Conservation (phyloP, 1,140 invertebrate species). For the Achatina immaculata region DNA sequence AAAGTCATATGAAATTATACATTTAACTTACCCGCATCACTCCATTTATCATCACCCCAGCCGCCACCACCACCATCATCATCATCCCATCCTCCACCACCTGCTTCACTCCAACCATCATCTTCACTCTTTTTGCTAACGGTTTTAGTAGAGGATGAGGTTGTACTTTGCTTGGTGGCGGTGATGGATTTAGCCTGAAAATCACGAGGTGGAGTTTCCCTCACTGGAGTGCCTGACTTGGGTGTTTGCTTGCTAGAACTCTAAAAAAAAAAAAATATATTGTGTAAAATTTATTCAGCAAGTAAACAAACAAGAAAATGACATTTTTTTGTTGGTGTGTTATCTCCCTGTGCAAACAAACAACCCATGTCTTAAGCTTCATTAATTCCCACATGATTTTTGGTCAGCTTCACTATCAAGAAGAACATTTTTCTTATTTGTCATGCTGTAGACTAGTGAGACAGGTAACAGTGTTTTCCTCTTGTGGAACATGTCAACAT, state of each 20-base stretch:
- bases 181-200: conserved; percentile 21
- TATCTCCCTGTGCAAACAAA: too few relatives aligned
- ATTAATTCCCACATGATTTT: too few relatives aligned
- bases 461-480: too few relatives aligned
- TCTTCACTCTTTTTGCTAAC: conserved; percentile 24
- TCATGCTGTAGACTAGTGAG: too few relatives aligned
- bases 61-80: conserved; percentile 44
- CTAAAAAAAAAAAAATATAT: conserved; percentile 12
- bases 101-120: conserved; percentile 31
- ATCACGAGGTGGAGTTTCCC: conserved; percentile 40
- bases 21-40: conserved; percentile 23
- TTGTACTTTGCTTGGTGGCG: neutral
- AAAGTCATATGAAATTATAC: too few relatives aligned
- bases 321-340: too few relatives aligned
- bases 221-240: conserved; percentile 29
- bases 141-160: neutral
- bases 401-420: too few relatives aligned
- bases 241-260: conserved; percentile 23
- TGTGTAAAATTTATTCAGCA: neutral
- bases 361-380: too few relatives aligned
- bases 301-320: too few relatives aligned
- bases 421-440: too few relatives aligned
- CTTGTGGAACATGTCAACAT: too few relatives aligned
- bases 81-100: conserved; percentile 53
- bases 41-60: conserved; percentile 49